Evolutionary conservation across 2,113 vertebrate species (phyloP).

Genomic region (Nymphicus hollandicus): DNA sequence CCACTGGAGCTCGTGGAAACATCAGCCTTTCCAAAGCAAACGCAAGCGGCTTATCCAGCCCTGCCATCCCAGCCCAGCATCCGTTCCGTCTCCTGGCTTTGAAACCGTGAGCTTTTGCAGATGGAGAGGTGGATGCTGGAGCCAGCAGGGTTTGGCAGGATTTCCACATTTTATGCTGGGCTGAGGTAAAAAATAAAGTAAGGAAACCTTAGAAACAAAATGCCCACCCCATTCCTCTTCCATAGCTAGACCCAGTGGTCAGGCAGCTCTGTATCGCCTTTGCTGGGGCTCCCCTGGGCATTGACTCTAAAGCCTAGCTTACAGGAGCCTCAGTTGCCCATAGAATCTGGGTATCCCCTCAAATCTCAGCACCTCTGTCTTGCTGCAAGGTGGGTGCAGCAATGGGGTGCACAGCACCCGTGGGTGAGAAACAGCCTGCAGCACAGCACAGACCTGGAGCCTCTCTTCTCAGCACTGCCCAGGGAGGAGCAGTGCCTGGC

Average conservation of each 20-base stretch:
- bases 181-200: not conserved
- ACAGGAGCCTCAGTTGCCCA: not conserved
- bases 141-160: not conserved
- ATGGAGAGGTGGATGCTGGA: not conserved
- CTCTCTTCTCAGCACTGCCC: not conserved
- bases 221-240: not conserved
- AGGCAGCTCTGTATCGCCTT: fast-evolving
- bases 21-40: slow-evolving; percentile 40
- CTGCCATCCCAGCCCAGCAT: not conserved
- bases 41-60: not conserved
- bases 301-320: not conserved
- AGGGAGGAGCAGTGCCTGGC: not conserved
- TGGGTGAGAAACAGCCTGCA: not conserved
- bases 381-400: not conserved
- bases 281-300: not conserved
- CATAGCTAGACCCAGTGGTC: fast-evolving
- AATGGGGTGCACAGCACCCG: not conserved
- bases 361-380: not conserved
- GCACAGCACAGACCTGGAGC: not conserved
- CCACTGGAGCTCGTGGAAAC: slow-evolving; percentile 4
- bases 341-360: not conserved
- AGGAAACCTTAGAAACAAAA: not conserved
- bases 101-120: not conserved
- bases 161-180: not conserved
- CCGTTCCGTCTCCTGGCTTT: not conserved